Percentiles rank a stretch among this genome's conserved stretches.
Conservation (phyloP, 2,888 invertebrate species). For the Megastigmus dorsalis region DNA sequence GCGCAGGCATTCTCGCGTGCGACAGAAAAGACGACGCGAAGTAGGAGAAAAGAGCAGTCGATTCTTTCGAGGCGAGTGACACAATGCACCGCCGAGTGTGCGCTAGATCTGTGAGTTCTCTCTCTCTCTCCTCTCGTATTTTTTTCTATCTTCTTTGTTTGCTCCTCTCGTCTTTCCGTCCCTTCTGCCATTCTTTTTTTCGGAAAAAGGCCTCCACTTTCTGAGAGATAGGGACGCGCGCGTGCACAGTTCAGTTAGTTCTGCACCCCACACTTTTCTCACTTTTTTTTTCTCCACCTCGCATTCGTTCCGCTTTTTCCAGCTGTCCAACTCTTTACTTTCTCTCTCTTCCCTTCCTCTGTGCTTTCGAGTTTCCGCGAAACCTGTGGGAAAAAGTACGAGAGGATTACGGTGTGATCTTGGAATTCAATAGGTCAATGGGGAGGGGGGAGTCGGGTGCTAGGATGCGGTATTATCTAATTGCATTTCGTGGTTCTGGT, state of each 20-base stretch:
- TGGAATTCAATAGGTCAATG: no score
- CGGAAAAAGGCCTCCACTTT: no score
- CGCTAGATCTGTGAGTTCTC: background rate
- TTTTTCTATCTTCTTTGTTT: background rate
- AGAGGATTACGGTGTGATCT: no score
- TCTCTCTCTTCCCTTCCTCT: background rate
- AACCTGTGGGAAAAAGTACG: no score
- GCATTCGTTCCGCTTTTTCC: background rate
- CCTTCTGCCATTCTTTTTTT: background rate
- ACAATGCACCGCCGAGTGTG: constrained; percentile 9
- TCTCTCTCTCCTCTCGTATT: background rate
- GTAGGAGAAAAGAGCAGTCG: background rate
- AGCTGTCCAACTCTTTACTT: no score
- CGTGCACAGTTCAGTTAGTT: no score
- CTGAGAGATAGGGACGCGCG: no score
- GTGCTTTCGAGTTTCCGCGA: no score
- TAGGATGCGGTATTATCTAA: no score
- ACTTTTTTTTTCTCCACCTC: background rate
- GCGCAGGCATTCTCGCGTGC: background rate
- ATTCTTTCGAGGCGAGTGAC: constrained; percentile 20
- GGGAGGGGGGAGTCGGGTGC: no score
- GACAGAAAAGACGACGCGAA: constrained; percentile 15
- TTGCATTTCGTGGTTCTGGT: background rate
- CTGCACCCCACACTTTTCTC: no score
- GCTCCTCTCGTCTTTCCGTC: background rate